Base-by-base conservation (phyloP, 2,113 vertebrate genomes). In the Choloepus hoffmanni region DNA sequence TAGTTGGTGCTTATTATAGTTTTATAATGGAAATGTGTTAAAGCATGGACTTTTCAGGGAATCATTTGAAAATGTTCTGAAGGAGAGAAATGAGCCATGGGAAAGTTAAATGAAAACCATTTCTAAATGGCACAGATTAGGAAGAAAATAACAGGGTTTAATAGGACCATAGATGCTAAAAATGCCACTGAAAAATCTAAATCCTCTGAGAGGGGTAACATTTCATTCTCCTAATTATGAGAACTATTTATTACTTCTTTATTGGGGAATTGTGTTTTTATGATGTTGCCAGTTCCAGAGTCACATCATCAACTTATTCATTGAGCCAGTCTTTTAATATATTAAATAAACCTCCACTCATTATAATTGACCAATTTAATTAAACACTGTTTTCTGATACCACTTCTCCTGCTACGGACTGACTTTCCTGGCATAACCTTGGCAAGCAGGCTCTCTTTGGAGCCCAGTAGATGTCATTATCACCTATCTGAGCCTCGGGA, bases 51-150 rank as follows among this genome's bases (percentile, higher is more conserved):
- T 95, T 95, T 94, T 86, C 74, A 95, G 78, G 10, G 70, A 94
- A 97, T 96, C 91, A 92, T 90, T 91, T 45, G 83, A 94, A 96
- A 93, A 90, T 95, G 62, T 76, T 94, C 89, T 83, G 30, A 95
- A 89, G 79, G 53, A 91, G 53, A 98, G 89, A 97, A 97, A 96
- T 97, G 93, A 97, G 84, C 89, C 89, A 81, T 96, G 83, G 70
- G 36, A 87, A 97, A 95, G 86, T 97, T 97, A 97, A 97, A 91
- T 96, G 89, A 96, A 97, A 96, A 96, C 89, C 94, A 97, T 89
- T 95, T 96, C 67, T 95, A 94, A 97, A 95, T 92, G 96, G 90
- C 48, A 95, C 82, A 96, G 96, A 96, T 96, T 95, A 94, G 85
- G 65, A 79, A 90, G 86, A 97, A 97, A 98, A 97, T 93, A 95